Percentiles rank a stretch among this genome's conserved stretches.
These are phyloP conservation scores for Plectrocnemia conspersa DNA, from an alignment of 1,140 invertebrate genomes.

Conservation along the genomic window DNA sequence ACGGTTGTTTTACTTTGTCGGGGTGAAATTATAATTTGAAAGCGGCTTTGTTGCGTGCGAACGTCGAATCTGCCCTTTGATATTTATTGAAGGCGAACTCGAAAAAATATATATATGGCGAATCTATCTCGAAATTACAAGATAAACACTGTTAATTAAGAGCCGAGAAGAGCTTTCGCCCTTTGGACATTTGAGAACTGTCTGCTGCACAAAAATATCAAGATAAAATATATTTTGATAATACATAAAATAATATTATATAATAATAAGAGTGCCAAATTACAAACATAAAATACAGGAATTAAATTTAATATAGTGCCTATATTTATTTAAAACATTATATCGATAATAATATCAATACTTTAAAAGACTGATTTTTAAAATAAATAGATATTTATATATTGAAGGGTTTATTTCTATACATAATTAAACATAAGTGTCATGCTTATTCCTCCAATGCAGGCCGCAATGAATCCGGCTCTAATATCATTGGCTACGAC, in stretches of 20 bases:
- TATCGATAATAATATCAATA: constrained; percentile 12
- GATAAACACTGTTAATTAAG: constrained; percentile 24
- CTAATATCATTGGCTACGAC: constrained; percentile 29
- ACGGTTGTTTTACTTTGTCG: not conserved
- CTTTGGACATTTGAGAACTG: not conserved
- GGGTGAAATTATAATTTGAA: constrained; percentile 19
- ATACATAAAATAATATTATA: constrained; percentile 7
- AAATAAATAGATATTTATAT: not conserved
- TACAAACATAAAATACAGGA: constrained; percentile 29
- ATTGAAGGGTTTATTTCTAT: not conserved
- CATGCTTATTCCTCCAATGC: constrained; percentile 31
- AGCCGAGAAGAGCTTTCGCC: constrained; percentile 15
- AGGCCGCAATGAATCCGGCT: constrained; percentile 29
- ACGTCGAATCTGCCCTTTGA: constrained; percentile 25
- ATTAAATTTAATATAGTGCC: constrained; percentile 30
- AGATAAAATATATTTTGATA: not conserved
- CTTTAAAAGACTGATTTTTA: constrained; percentile 10
- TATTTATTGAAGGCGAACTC: constrained; percentile 25
- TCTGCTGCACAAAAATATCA: not conserved
- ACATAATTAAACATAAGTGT: constrained; percentile 8
- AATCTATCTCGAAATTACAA: constrained; percentile 21
- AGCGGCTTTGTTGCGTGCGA: constrained; percentile 27
- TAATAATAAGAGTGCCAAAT: constrained; percentile 23
- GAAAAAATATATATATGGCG: constrained; percentile 16
- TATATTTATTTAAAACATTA: constrained; percentile 15